phyloP scores from a whole-genome alignment of 37 sponge, comb jelly and placozoan genomes.

The Beroe ovata region DNA sequence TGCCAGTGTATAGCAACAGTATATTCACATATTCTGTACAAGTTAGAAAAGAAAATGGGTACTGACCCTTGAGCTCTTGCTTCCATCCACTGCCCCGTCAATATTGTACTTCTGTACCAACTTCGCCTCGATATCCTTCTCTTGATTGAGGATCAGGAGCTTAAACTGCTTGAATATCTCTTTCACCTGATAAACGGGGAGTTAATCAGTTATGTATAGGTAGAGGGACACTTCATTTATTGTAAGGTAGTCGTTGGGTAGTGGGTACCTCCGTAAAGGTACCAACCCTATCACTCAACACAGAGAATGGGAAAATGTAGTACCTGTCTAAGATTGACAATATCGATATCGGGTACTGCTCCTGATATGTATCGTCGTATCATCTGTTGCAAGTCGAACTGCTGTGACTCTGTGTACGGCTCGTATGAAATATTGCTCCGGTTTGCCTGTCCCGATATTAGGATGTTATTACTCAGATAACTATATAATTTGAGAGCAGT shows the following conservation, averaged over 20 bases:
- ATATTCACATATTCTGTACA: too few species aligned
- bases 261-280: too few species aligned
- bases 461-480: not conserved
- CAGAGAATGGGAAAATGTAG: too few species aligned
- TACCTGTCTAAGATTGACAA: slow-evolving; percentile 17
- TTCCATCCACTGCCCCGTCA: slow-evolving; percentile 31
- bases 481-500: too few species aligned
- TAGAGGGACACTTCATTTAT: too few species aligned
- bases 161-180: slow-evolving; percentile 66
- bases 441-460: slow-evolving; percentile 15
- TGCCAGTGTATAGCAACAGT: too few species aligned
- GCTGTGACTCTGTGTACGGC: slow-evolving; percentile 80
- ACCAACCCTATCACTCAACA: too few species aligned
- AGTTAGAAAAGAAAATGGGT: too few species aligned
- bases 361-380: slow-evolving; percentile 76
- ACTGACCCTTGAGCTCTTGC: slow-evolving; percentile 58
- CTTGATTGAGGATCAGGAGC: not conserved
- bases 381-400: slow-evolving; percentile 74
- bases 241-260: too few species aligned
- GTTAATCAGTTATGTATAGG: too few species aligned
- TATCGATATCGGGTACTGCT: slow-evolving; percentile 74
- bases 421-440: slow-evolving; percentile 78
- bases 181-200: slow-evolving; percentile 14
- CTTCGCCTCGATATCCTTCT: slow-evolving; percentile 29
- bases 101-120: slow-evolving; percentile 53